phyloP scores from a whole-genome alignment of 2,888 invertebrate genomes.

The Trissonchulus sp. region DNA sequence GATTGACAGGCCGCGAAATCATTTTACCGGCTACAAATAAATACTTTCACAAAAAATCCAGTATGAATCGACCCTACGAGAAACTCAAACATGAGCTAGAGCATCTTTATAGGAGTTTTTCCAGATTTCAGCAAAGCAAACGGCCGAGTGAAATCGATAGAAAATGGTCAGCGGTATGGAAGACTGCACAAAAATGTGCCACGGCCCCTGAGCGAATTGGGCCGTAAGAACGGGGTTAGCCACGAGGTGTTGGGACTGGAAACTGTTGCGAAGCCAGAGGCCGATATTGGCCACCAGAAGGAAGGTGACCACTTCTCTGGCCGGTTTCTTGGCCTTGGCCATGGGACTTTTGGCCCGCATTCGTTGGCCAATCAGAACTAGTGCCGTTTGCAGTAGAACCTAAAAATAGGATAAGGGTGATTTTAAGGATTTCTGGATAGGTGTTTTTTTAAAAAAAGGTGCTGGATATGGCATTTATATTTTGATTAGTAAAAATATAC shows the following conservation, averaged over 20 bases:
- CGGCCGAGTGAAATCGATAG: constrained; percentile 62
- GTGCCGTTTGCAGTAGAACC: constrained; percentile 3
- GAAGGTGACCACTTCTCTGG: constrained; percentile 62
- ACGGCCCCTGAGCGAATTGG: constrained; percentile 65
- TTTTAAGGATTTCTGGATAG: too few relatives aligned
- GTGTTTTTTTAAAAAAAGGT: too few relatives aligned
- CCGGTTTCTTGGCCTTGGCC: constrained; percentile 52
- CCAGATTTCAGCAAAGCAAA: constrained; percentile 59
- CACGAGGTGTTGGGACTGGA: constrained; percentile 63
- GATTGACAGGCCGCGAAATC: too few relatives aligned
- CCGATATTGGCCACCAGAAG: constrained; percentile 63
- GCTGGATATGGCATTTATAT: too few relatives aligned
- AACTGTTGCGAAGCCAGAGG: constrained; percentile 64
- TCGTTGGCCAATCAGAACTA: background rate
- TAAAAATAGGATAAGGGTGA: too few relatives aligned
- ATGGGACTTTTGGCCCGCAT: background rate
- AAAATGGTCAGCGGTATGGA: constrained; percentile 63
- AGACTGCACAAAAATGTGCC: constrained; percentile 63
- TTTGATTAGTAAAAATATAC: too few relatives aligned
- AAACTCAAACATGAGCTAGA: too few relatives aligned
- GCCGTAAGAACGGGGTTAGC: constrained; percentile 60
- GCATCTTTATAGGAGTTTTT: constrained; percentile 50
- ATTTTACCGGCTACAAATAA: too few relatives aligned
- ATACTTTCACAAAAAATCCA: too few relatives aligned
- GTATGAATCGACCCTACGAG: too few relatives aligned